These are phyloP conservation scores for Chloropsis hardwickii DNA, from an alignment of 2,113 vertebrate species.

Conservation along the genomic window DNA sequence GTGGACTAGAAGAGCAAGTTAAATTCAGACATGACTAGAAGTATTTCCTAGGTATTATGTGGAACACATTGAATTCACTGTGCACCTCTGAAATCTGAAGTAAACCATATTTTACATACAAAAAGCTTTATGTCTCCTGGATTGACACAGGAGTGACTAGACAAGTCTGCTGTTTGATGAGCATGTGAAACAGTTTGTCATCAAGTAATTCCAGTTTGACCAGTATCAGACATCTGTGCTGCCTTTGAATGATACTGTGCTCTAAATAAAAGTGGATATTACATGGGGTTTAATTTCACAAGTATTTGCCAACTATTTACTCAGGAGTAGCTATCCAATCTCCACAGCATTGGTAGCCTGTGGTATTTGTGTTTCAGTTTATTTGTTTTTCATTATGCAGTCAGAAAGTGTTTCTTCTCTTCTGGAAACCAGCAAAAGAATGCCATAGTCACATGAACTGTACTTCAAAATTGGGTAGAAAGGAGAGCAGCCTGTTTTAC, in stretches of 20 bases:
- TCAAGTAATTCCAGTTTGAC: not conserved
- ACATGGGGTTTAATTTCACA: not conserved
- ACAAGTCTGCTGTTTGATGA: not conserved
- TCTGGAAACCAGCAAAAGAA: not conserved
- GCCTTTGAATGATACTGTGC: not conserved
- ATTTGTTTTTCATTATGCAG: not conserved
- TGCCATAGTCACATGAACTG: not conserved
- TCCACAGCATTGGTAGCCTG: not conserved
- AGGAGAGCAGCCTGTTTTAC: not conserved
- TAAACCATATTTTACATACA: not conserved
- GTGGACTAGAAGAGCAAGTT: not conserved
- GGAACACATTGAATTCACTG: not conserved
- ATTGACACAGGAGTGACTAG: not conserved
- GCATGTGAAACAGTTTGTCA: not conserved
- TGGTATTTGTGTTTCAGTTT: not conserved
- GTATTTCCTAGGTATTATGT: not conserved
- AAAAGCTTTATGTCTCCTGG: not conserved
- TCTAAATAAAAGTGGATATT: not conserved
- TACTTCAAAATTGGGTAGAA: not conserved
- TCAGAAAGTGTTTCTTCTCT: not conserved
- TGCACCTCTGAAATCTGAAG: not conserved
- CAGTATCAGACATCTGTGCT: not conserved
- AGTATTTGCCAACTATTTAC: not conserved
- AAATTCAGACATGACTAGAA: not conserved
- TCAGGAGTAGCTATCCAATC: not conserved